Evolutionary conservation across 92 coral and sea anemone genomes (phyloP), one percentile per base, ranked within the genome.

Genomic region (Epizoanthus stellaris): DNA sequence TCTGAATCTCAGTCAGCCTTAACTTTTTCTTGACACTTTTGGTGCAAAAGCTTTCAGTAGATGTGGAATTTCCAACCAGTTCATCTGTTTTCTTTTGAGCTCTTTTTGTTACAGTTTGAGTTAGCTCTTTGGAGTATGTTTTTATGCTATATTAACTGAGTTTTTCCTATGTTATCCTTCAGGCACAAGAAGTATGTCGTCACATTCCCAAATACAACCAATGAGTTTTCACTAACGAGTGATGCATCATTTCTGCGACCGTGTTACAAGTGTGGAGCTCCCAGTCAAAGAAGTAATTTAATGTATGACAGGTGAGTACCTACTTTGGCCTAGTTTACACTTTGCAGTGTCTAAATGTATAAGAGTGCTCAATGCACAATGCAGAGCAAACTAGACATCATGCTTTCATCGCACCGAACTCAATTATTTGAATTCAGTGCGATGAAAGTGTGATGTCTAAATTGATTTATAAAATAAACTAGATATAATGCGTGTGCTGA

Each of bases 131-230:
- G 36, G 15, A 23, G 20, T 6, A 38, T 16, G 3, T 36, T 10
- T 19, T 4, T 58, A 45, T 10, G 20, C 2, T 66, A 6, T 43
- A 17, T 25, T 30, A 10, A 52, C 39, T 16, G 1, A 13, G 5
- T 34, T 49, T 30, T 56, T 36, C 14, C 59, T 89, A 16, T 69
- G 1, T 85, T 61, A 54, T 65, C 4, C 77, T 2, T 85, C 80
- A 96, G 99, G 82, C 73, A 72, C n/a, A 91, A 88, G 70, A 95
- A 93, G 73, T 82, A 85, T 53, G 56, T 96, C 13, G 90, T 93
- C 0, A 89, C 99, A 16, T 86, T 94, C 54, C 99, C 99, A 56
- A 96, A 96, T 73, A 93, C 95, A 3, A 80, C 84, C 63, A 60
- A 81, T 36, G 95, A 88, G 67, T 96, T 96, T 73, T 58, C 68